Evolutionary conservation across 2,888 invertebrate genomes (phyloP), one percentile per base, ranked within the genome.

Genomic region (Epirrhoe tristata): DNA sequence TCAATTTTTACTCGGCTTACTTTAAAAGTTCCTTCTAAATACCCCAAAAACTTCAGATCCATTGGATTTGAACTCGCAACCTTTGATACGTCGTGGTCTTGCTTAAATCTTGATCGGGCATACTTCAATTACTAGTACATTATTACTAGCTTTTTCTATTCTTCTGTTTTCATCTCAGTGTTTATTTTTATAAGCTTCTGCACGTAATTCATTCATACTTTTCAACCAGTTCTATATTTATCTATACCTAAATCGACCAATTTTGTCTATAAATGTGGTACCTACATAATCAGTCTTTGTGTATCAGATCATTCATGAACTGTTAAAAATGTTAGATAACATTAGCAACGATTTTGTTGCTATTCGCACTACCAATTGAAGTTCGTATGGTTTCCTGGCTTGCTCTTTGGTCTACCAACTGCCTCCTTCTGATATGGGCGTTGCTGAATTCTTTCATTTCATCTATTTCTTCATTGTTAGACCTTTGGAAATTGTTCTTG

Each of bases 341-440:
- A 60, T 55, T 63, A 0, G 32, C 24, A 12, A 24, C 43, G 24
- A 36, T 58, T 54, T 36, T 78, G 50, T 75, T 80, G 58, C 82
- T 81, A 7, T 71, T 69, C 50, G 78, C 83, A 39, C 66, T 67
- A 24, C 73, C 78, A 1, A 84, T 65, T 0, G 79, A 75, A 10
- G 84, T 83, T 73, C 80, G 79, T 56, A 86, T 76, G 0, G 89
- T 88, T 8, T 89, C 86, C 51, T 83, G 70, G 67, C 89, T 89
- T 43, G 76, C 77, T 75, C 86, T 82, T 63, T 80, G 79, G 48
- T 74, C 77, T 51, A 69, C 74, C 32, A 63, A 75, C 65, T 80
- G 74, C 77, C 78, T 82, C 39, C 75, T 76, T 59, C 39, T 78
- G 32, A 76, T 62, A 17, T 74, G 72, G 55, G 70, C 71, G 58